Conservation (phyloP, 2,888 invertebrate species). For the Selenia dentaria region DNA sequence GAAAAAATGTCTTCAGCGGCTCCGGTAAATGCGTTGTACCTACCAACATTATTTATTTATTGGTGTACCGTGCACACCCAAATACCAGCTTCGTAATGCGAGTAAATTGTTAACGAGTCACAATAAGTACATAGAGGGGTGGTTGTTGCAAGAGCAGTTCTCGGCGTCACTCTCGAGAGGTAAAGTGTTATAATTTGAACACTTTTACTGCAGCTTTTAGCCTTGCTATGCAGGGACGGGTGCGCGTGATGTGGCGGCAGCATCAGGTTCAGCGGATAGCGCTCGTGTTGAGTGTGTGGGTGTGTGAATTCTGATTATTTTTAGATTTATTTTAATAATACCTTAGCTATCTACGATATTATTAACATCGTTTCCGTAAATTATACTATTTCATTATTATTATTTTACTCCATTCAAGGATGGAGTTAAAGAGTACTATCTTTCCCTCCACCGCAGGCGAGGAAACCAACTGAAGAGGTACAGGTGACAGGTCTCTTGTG, state of each 20-base stretch:
- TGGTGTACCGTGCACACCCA: constrained; percentile 39
- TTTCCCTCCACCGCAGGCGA: too few species aligned
- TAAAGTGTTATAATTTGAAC: constrained; percentile 48
- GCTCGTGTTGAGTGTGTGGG: not conserved
- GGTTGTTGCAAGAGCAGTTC: constrained; percentile 33
- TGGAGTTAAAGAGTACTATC: too few species aligned
- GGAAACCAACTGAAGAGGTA: too few species aligned
- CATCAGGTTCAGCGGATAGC: not conserved
- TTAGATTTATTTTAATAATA: too few species aligned
- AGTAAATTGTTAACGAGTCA: constrained; percentile 31
- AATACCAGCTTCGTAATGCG: constrained; percentile 34
- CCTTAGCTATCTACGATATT: too few species aligned
- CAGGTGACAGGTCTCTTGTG: too few species aligned
- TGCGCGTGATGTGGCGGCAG: not conserved
- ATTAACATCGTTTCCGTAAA: too few species aligned
- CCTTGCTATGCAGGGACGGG: constrained; percentile 27
- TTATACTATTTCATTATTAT: too few species aligned
- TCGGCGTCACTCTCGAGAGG: constrained; percentile 32
- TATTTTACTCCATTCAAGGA: too few species aligned
- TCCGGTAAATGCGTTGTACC: constrained; percentile 48
- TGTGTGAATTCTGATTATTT: too few species aligned
- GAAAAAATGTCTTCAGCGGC: constrained; percentile 59
- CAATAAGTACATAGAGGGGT: constrained; percentile 20
- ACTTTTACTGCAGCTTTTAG: constrained; percentile 47
- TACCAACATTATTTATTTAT: constrained; percentile 54